Evolutionary conservation across 1,140 invertebrate species (phyloP).

Genomic region (Solenopsis invicta): DNA sequence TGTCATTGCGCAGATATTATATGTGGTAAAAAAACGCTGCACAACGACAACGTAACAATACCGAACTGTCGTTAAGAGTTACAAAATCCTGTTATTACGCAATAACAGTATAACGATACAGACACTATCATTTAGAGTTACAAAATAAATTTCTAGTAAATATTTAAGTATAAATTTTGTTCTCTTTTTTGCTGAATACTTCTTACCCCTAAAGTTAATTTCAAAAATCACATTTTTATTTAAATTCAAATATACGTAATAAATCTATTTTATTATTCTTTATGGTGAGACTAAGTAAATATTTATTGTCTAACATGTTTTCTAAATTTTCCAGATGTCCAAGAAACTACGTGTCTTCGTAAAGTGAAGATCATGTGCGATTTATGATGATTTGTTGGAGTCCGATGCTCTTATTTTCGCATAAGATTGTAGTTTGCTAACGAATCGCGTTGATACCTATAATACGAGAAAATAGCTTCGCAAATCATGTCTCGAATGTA

Average conservation of each 20-base stretch:
- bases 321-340: background rate
- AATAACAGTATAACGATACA: no score
- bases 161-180: no score
- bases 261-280: background rate
- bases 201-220: background rate
- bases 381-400: background rate
- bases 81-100: no score
- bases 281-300: background rate
- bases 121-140: no score
- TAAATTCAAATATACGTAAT: background rate
- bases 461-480: background rate
- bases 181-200: background rate
- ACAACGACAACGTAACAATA: no score
- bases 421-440: background rate
- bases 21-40: no score
- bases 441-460: background rate
- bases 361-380: background rate
- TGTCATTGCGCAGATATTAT: no score
- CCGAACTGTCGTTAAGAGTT: no score
- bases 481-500: slow-evolving; percentile 2
- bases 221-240: background rate
- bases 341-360: background rate
- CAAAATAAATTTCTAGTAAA: no score
- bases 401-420: background rate
- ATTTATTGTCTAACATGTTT: background rate